Base-by-base conservation (phyloP, 2,113 vertebrate genomes). In the Ailurus styani region DNA sequence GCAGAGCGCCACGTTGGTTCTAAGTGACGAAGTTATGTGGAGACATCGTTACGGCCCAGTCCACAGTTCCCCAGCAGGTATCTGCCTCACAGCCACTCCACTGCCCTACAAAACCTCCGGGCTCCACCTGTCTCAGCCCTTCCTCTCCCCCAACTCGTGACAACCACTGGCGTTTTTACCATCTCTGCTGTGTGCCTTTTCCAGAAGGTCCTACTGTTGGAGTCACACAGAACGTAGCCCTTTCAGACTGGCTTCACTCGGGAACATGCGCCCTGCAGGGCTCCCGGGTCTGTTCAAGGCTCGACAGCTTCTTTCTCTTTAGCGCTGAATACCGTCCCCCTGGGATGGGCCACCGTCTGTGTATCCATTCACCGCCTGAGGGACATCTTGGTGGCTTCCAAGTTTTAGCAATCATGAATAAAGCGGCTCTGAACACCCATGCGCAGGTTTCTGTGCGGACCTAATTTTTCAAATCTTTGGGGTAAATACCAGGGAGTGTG, bases 1-100 rank as follows among this genome's bases (percentile, higher is more conserved):
- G 45, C 68, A 18, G 6, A 37, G 37, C 0, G 2, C 23, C 0
- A 4, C 68, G 1, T 0, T 3, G 47, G 45, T 7, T 20, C 2
- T 20, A 27, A 14, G 8, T 2, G 31, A 47, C 8, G 31, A 7
- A 10, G 18, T 9, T 0, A 18, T 57, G 3, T 15, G 0, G 29
- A 17, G 14, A 75, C 1, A 10, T 14, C 42, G 3, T 0, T 10
- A 9, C 21, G 45, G 7, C 34, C n/a, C 54, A 34, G 52, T 7
- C 25, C 1, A 10, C 1, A 12, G 55, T 17, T 17, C 2, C 2
- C 75, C 7, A 1, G 42, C 42, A 47, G 25, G 25, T 25, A 75
- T 29, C 42, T 3, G 2, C 14, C 72, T 42, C 34, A 18, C 70
- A 52, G 7, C 0, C 13, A 4, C 45, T 45, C 29, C 31, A 18